Base-by-base conservation (phyloP, 2,797 vertebrate genomes). In the Xiphophorus birchmanni region DNA sequence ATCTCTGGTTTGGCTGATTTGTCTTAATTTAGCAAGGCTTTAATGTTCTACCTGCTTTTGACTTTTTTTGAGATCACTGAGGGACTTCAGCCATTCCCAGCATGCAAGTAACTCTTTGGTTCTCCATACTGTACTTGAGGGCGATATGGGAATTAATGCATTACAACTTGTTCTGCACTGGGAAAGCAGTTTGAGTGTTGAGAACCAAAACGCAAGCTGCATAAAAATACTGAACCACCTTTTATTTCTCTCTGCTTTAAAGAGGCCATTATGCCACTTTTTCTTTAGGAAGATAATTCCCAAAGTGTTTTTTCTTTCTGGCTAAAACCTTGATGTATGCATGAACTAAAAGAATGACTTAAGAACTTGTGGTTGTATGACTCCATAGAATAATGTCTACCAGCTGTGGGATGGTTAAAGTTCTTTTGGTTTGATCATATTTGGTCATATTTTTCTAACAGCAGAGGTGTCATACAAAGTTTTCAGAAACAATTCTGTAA, bases 1-100 rank as follows among this genome's bases (percentile, higher is more conserved):
- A 84, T 82, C 78, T 80, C 26, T 32, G 35, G 52, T 71, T 77
- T 29, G 79, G 77, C 63, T 26, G 58, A 52, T 84, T 81, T 8
- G 4, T 45, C 23, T 45, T 72, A 45, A 72, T 72, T 72, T 45
- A 45, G 26, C 6, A 23, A 23, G 45, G 29, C 48, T 23, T 35
- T 37, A 7, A 52, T 37, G 35, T 74, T 74, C 26, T 44, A 71
- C 67, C 40, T 71, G 40, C 26, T 44, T 42, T 44, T 71, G 23
- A 71, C 10, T 9, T 5, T 74, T 74, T 52, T 52, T 32, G 29
- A n/a, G 29, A 21, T 11, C 45, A 50, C 45, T 21, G n/a, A 48
- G 44, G 18, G 65, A 40, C 35, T 71, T 26, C 40, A 71, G 40
- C 67, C 5, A 10, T 26, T 40, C n/a, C 35, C 35, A 75, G 50